A percentile compares a stretch with the other conserved stretches of the same genome.
These are phyloP conservation scores for Reinhardtius hippoglossoides DNA, from an alignment of 2,113 vertebrate genomes.

Conservation along the genomic window DNA sequence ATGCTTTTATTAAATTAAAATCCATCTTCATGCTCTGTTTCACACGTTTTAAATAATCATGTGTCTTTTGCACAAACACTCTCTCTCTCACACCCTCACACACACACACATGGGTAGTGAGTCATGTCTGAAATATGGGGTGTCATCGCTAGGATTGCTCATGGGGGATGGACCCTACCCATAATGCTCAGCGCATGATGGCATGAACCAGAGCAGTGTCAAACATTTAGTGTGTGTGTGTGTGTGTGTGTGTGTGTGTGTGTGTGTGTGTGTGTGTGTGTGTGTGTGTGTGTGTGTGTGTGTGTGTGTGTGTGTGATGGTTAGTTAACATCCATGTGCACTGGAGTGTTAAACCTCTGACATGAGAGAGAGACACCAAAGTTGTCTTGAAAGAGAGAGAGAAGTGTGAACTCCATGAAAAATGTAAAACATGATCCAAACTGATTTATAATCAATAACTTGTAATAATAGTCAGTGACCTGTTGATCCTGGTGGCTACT, in stretches of 20 bases:
- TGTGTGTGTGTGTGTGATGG: too few relatives aligned
- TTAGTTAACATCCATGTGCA: too few relatives aligned
- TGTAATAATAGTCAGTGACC: too few relatives aligned
- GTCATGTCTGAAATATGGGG: slow-evolving; percentile 50
- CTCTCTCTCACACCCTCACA: neutral
- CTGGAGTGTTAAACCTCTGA: too few relatives aligned
- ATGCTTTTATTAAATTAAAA: neutral
- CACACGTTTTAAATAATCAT: slow-evolving; percentile 44
- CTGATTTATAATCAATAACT: too few relatives aligned
- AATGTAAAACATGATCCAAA: too few relatives aligned
- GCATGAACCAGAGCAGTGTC: neutral
- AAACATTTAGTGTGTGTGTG: neutral
- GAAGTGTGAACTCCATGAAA: too few relatives aligned
- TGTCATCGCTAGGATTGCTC: slow-evolving; percentile 27
- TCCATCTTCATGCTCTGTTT: slow-evolving; percentile 16
- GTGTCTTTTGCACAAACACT: neutral
- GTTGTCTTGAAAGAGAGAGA: too few relatives aligned
- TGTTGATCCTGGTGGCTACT: too few relatives aligned
- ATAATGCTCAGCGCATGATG: slow-evolving; percentile 16
- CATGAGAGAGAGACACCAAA: too few relatives aligned
- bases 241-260: neutral
- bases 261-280: too few relatives aligned
- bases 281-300: too few relatives aligned
- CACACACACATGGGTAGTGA: slow-evolving; percentile 31
- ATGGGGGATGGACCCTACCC: slow-evolving; percentile 33